Evolutionary conservation across 2,797 vertebrate species (phyloP).

Genomic region (Octomys mimax): DNA sequence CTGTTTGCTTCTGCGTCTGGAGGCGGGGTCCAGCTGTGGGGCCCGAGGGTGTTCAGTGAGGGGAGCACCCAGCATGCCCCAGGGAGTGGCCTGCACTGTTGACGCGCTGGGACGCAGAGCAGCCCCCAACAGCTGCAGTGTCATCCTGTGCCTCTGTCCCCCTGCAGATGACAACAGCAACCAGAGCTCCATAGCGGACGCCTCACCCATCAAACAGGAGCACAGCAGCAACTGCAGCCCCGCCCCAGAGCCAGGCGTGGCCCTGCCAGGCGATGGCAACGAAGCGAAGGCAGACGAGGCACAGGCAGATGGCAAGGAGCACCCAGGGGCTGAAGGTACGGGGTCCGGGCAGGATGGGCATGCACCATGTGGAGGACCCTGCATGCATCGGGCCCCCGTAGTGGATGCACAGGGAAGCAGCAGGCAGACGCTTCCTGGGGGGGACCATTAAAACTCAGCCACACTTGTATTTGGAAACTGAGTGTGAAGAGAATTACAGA

Average conservation of each 20-base stretch:
- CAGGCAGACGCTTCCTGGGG: neutral
- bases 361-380: no score
- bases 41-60: neutral
- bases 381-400: neutral
- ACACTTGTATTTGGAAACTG: neutral
- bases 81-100: fast-evolving
- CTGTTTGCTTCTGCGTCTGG: neutral
- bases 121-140: neutral
- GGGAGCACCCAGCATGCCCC: neutral
- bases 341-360: neutral
- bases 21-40: neutral
- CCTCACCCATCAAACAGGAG: conserved; percentile 98
- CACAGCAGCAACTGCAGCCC: conserved; percentile 98
- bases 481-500: neutral
- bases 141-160: conserved; percentile 38
- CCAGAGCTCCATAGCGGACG: conserved; percentile 99
- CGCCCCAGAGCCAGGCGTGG: conserved; percentile 92
- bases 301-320: conserved; percentile 92
- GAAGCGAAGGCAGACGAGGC: conserved; percentile 93
- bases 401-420: neutral
- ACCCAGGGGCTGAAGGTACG: conserved; percentile 92
- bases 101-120: fast-evolving
- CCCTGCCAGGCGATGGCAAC: conserved; percentile 84
- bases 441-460: neutral
- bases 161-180: conserved; percentile 98